These are phyloP conservation scores for Sebastes reedi DNA, from an alignment of 2,797 vertebrate species.

Conservation along the genomic window DNA sequence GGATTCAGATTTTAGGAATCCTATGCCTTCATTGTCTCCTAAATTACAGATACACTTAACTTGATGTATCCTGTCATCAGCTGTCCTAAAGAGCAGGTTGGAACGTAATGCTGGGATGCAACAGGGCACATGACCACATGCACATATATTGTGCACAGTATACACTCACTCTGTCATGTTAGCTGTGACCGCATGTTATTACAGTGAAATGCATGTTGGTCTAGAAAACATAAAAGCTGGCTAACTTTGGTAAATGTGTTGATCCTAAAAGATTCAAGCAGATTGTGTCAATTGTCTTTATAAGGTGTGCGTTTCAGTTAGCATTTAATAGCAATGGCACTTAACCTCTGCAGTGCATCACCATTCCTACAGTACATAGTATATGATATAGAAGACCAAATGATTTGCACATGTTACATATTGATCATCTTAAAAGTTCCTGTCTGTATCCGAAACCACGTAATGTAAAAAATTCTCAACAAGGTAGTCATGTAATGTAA, in stretches of 20 bases:
- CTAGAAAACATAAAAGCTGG: neutral
- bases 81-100: neutral
- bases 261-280: neutral
- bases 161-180: neutral
- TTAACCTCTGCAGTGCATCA: neutral
- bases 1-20: neutral
- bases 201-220: neutral
- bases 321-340: neutral
- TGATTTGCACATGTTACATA: neutral
- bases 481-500: neutral
- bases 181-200: neutral
- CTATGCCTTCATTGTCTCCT: neutral
- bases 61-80: neutral
- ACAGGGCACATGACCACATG: neutral
- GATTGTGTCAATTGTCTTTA: neutral
- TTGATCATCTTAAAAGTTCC: neutral
- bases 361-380: neutral
- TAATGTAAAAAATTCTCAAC: neutral
- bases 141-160: neutral
- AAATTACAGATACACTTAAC: neutral
- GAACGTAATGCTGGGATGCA: neutral
- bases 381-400: neutral
- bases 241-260: neutral
- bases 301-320: neutral
- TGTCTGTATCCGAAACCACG: neutral